A percentile compares a stretch with the other conserved stretches of the same genome.
Evolutionary conservation across 2,113 vertebrate species (phyloP).

Genomic region (Lycocorax pyrrhopterus): DNA sequence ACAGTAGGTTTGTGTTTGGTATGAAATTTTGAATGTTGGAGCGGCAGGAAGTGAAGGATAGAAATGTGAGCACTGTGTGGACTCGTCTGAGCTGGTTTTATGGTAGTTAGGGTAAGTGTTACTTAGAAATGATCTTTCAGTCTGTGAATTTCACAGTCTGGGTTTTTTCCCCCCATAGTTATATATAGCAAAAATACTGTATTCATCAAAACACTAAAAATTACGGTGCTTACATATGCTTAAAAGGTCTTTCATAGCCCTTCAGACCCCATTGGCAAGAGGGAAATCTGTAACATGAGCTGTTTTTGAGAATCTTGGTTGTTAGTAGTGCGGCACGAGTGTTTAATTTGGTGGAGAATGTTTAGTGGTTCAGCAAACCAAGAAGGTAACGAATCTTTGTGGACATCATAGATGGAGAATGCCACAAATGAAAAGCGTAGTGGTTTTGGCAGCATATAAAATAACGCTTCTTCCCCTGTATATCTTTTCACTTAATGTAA

Average conservation of each 20-base stretch:
- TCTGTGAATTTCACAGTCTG: not conserved
- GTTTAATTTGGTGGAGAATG: slow-evolving; percentile 45
- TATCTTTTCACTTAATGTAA: not conserved
- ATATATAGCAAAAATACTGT: not conserved
- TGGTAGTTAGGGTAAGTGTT: not conserved
- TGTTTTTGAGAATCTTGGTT: not conserved
- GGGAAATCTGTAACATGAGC: not conserved
- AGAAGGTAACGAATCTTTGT: slow-evolving; percentile 16
- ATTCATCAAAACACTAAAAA: slow-evolving; percentile 11
- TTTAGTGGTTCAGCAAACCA: slow-evolving; percentile 29
- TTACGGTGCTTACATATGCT: not conserved
- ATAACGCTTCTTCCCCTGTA: not conserved
- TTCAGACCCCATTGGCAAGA: not conserved
- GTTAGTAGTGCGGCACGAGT: not conserved
- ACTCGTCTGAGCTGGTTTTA: not conserved
- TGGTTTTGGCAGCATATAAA: not conserved
- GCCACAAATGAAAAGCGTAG: not conserved
- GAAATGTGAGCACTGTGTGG: not conserved
- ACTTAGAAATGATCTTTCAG: slow-evolving; percentile 1
- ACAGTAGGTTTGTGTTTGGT: not conserved
- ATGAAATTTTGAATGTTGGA: not conserved
- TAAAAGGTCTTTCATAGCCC: not conserved
- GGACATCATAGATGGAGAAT: not conserved
- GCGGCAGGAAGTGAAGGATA: not conserved
- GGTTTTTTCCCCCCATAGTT: not conserved